phyloP scores from a whole-genome alignment of 2,888 invertebrate species.

The Standfussiana lucernea region DNA sequence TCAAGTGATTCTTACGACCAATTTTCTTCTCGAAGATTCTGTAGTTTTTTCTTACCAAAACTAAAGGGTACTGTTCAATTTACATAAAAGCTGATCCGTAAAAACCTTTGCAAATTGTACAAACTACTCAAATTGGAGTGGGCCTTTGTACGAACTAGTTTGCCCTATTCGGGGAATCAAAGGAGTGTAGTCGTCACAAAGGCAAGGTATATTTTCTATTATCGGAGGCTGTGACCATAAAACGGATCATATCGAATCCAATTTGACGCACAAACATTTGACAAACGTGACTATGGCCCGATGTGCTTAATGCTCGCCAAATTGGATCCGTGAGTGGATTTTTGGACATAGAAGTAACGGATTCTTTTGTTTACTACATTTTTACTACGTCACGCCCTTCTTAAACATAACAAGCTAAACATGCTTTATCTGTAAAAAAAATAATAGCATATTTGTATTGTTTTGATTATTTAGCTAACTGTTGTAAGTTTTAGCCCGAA shows the following conservation, averaged over 20 bases:
- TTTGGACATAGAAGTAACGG: conserved; percentile 29
- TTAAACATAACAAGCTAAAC: not conserved
- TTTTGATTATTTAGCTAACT: too few relatives aligned
- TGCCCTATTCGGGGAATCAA: conserved; percentile 57
- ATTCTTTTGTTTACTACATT: conserved; percentile 14
- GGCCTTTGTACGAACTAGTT: conserved; percentile 56
- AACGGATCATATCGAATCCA: conserved; percentile 64
- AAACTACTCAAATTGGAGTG: conserved; percentile 59
- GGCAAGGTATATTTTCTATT: conserved; percentile 60
- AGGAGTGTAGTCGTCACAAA: conserved; percentile 52
- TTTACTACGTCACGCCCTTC: conserved; percentile 15
- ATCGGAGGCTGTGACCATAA: conserved; percentile 57
- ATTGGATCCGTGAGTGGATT: conserved; percentile 48
- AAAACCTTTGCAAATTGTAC: conserved; percentile 56
- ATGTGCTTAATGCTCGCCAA: conserved; percentile 48
- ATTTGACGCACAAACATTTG: conserved; percentile 68
- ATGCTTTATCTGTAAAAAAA: not conserved
- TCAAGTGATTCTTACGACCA: conserved; percentile 3
- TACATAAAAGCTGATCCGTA: conserved; percentile 51
- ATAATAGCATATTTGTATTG: not conserved
- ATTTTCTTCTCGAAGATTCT: conserved; percentile 21
- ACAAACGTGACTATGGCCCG: conserved; percentile 58
- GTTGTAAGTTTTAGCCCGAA: not conserved
- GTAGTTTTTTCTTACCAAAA: conserved; percentile 30
- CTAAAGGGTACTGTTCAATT: conserved; percentile 53